phyloP scores from a whole-genome alignment of 2,888 invertebrate genomes.

The Scaptomyza parva region DNA sequence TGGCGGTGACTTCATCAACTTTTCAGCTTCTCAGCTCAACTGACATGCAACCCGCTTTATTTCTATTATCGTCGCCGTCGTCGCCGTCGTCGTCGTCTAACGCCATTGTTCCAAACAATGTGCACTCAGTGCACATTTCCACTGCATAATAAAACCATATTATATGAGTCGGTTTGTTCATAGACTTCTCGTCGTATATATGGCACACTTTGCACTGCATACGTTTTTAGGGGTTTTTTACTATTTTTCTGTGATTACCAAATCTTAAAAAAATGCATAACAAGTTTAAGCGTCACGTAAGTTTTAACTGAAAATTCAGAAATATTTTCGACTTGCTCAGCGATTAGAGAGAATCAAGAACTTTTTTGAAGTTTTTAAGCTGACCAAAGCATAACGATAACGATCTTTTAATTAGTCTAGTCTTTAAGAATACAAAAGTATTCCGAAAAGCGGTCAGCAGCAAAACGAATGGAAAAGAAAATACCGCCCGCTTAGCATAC shows the following conservation, averaged over 20 bases:
- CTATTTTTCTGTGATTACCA: slow-evolving; percentile 56
- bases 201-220: slow-evolving; percentile 49
- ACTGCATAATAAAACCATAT: slow-evolving; percentile 71
- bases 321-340: slow-evolving; percentile 45
- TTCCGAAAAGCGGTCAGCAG: slow-evolving; percentile 32
- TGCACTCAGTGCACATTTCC: slow-evolving; percentile 59
- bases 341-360: slow-evolving; percentile 43
- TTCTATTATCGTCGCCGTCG: slow-evolving; percentile 80
- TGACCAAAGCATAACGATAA: slow-evolving; percentile 15
- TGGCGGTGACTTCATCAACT: slow-evolving; percentile 73
- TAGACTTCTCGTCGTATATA: slow-evolving; percentile 4
- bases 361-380: slow-evolving; percentile 27
- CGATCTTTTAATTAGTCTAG: slow-evolving; percentile 26
- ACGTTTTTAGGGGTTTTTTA: background rate
- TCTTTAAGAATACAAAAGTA: slow-evolving; percentile 12
- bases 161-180: slow-evolving; percentile 20
- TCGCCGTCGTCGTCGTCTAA: no score
- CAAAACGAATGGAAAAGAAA: slow-evolving; percentile 21
- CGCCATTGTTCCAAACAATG: slow-evolving; percentile 75
- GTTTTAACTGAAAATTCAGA: slow-evolving; percentile 21
- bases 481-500: slow-evolving; percentile 23
- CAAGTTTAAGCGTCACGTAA: slow-evolving; percentile 19
- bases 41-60: slow-evolving; percentile 76
- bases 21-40: slow-evolving; percentile 76
- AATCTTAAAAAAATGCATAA: slow-evolving; percentile 53